Evolutionary conservation across 2,797 vertebrate genomes (phyloP).

Genomic region (Vireo griseus): DNA sequence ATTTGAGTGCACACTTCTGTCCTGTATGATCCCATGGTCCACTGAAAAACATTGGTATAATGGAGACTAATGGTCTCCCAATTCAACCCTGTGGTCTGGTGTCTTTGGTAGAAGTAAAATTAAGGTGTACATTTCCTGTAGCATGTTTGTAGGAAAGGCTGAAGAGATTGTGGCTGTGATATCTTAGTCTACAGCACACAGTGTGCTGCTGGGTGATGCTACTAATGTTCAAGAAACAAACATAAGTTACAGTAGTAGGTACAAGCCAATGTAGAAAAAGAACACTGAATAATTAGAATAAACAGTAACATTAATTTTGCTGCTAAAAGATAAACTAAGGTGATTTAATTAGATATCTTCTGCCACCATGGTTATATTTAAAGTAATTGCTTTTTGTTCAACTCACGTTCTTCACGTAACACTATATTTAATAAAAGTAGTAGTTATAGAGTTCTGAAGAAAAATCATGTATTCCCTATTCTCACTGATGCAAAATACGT

Average conservation of each 20-base stretch:
- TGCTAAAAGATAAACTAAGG: neutral
- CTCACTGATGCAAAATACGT: neutral
- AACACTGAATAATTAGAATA: neutral
- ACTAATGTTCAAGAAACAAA: neutral
- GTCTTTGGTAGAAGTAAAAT: neutral
- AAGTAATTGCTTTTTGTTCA: neutral
- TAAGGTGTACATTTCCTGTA: neutral
- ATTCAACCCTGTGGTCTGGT: neutral
- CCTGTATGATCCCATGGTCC: neutral
- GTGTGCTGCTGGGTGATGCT: neutral
- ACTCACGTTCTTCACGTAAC: neutral
- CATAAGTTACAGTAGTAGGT: neutral
- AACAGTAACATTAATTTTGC: neutral
- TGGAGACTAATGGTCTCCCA: neutral
- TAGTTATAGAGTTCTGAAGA: neutral
- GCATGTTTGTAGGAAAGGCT: neutral
- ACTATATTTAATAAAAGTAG: neutral
- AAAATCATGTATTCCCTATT: neutral
- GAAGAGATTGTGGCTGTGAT: neutral
- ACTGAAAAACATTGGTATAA: neutral
- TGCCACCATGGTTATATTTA: neutral
- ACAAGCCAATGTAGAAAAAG: neutral
- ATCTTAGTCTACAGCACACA: neutral
- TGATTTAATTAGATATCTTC: neutral
- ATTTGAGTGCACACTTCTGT: neutral